Evolutionary conservation across 2,888 invertebrate genomes (phyloP), one percentile per base, ranked within the genome.

Genomic region (Drosophila vallismaia): DNA sequence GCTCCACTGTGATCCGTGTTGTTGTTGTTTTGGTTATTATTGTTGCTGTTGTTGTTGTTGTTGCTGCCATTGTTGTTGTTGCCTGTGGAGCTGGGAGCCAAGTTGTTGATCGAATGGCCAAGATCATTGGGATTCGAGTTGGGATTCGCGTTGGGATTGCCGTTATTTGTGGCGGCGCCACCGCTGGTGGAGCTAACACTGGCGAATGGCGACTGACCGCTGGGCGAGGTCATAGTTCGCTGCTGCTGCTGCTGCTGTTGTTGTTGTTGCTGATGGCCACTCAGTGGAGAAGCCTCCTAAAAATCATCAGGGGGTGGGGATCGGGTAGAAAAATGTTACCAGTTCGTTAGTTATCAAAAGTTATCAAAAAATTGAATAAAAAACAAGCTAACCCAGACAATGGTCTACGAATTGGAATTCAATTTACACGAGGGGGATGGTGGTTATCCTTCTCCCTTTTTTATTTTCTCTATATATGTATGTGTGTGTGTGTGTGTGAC

Each of bases 251-350:
- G 72, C 2, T 71, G 58, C 19, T 71, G 36, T 36, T 36, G 33
- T 33, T 33, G 33, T 33, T 33, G 33, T 4, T 59, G 64, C 73
- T 89, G 91, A 80, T 88, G 91, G 79, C 79, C 78, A 81, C 89
- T 91, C 79, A 91, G 72, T 78, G 91, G 91, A 89, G 91, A 91
- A 83, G 90, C 85, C 82, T 91, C 91, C 91, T 33, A n/a, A 4
- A 50, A 14, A 6, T 48, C 4, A 51, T 5, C 31, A 48, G 45
- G 14, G 19, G 12, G n/a, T 46, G 45, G 14, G 19, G 19, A 9
- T 5, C 2, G n/a, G n/a, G 12, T 19, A 44, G 19, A 44, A 9
- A 33, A 36, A 14, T 24, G 14, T 12, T 31, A 5, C 10, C 26
- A 36, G 36, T 12, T 53, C 40, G 52, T 24, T 53, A 48, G 56